Evolutionary conservation across 2,888 invertebrate species (phyloP).

Genomic region (Candidula unifasciata): DNA sequence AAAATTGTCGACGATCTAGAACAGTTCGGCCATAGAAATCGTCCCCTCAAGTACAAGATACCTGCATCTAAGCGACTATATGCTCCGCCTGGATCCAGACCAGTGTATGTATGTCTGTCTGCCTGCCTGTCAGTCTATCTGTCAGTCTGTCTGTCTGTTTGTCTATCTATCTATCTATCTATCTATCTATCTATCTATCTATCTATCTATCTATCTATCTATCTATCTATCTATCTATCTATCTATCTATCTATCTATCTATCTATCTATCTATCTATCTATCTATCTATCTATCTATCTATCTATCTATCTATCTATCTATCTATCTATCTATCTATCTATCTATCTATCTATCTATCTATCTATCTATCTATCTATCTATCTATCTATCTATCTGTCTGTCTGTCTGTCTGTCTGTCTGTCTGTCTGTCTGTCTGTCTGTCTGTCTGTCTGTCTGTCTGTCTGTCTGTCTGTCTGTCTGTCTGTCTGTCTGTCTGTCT

Average conservation of each 20-base stretch:
- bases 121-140: not conserved
- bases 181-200: not conserved
- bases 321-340: not conserved
- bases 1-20: not conserved
- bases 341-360: not conserved
- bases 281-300: not conserved
- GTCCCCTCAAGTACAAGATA: not conserved
- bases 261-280: not conserved
- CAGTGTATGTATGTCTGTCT: conserved; percentile 1
- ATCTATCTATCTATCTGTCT: too few species aligned
- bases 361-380: not conserved
- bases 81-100: not conserved
- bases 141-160: not conserved
- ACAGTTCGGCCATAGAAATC: not conserved
- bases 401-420: too few species aligned
- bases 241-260: not conserved
- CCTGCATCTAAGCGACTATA: not conserved
- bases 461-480: too few species aligned
- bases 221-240: not conserved
- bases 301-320: not conserved
- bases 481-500: too few species aligned
- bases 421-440: too few species aligned
- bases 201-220: not conserved
- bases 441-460: too few species aligned
- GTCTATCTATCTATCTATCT: not conserved